A percentile compares a stretch with the other conserved stretches of the same genome.
Evolutionary conservation across 2,888 invertebrate species (phyloP).

Genomic region (Alviniconcha strummeri): DNA sequence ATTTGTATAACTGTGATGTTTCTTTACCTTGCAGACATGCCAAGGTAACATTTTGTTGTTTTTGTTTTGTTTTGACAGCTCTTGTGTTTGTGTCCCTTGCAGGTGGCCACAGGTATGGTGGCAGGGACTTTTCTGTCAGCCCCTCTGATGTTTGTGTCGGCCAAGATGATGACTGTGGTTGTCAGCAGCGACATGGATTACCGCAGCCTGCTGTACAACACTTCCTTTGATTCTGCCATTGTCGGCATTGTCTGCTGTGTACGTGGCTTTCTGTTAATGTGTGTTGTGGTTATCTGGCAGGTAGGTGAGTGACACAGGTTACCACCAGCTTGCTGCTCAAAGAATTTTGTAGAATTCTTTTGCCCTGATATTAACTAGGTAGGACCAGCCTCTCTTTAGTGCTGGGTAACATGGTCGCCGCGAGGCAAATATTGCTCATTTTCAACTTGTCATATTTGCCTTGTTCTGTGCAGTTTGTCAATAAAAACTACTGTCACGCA

Average conservation of each 20-base stretch:
- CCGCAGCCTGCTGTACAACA: conserved; percentile 84
- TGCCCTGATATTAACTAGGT: not conserved
- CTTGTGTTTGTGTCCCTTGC: conserved; percentile 30
- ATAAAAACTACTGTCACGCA: too few relatives aligned
- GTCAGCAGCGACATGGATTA: conserved; percentile 83
- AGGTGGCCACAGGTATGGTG: conserved; percentile 96
- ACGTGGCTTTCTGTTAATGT: conserved; percentile 52
- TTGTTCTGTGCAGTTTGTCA: too few relatives aligned
- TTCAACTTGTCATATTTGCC: too few relatives aligned
- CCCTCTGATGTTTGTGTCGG: conserved; percentile 95
- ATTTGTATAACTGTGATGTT: too few relatives aligned
- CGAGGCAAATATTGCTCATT: too few relatives aligned
- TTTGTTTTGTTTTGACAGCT: too few relatives aligned
- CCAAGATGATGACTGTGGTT: conserved; percentile 89
- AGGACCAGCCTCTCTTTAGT: too few relatives aligned
- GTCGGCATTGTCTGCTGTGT: conserved; percentile 84
- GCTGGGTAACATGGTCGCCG: too few relatives aligned
- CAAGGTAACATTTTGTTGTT: too few relatives aligned
- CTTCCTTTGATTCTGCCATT: conserved; percentile 89
- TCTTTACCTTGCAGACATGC: too few relatives aligned
- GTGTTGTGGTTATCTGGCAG: not conserved
- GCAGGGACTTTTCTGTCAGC: conserved; percentile 95
- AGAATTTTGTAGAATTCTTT: not conserved
- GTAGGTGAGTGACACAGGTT: not conserved
- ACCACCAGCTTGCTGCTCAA: not conserved